Evolutionary conservation across 1,140 invertebrate genomes (phyloP), one percentile per base, ranked within the genome.

Genomic region (Rhynchophorus ferrugineus): DNA sequence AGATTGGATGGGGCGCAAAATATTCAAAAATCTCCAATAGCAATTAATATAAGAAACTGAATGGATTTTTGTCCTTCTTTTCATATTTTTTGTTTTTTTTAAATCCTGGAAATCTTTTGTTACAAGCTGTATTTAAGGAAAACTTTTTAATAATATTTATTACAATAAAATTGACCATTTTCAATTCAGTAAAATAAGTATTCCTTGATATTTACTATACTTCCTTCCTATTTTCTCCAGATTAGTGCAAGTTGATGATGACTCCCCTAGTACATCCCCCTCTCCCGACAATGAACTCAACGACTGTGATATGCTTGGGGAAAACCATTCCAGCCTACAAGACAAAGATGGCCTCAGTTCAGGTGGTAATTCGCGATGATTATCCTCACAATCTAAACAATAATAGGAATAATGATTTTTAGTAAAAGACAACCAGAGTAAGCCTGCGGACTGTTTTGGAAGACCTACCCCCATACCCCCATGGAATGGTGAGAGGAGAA

Each of bases 211-310:
- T n/a, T n/a, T n/a, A n/a, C n/a, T n/a, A n/a, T n/a, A n/a, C n/a
- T n/a, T n/a, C n/a, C n/a, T 20, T 44, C 11, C 9, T 41, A 11
- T 22, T 44, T 57, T 29, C 55, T 60, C 13, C 21, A 88, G 85
- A 56, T 74, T 88, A 63, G 84, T 87, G 63, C 84, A 85, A 73
- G 69, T 85, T 56, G 84, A 86, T 55, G 87, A 84, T 67, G 81
- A 88, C 50, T 85, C 85, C 1, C 81, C 85, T 13, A 77, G 83
- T 49, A 85, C 85, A 41, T 84, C 85, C 60, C 85, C 83, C 62
- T 83, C 84, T 22, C 68, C 60, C 24, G 64, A 69, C 59, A 63
- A 54, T 35, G 53, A 49, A n/a, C 20, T 39, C 21, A 39, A 49
- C 47, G 66, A 68, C 67, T 70, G 66, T 68, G 67, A 70, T 69